Percentiles rank a stretch among this genome's conserved stretches.
Conservation (phyloP, 2,113 vertebrate genomes). For the Elephantulus edwardii region DNA sequence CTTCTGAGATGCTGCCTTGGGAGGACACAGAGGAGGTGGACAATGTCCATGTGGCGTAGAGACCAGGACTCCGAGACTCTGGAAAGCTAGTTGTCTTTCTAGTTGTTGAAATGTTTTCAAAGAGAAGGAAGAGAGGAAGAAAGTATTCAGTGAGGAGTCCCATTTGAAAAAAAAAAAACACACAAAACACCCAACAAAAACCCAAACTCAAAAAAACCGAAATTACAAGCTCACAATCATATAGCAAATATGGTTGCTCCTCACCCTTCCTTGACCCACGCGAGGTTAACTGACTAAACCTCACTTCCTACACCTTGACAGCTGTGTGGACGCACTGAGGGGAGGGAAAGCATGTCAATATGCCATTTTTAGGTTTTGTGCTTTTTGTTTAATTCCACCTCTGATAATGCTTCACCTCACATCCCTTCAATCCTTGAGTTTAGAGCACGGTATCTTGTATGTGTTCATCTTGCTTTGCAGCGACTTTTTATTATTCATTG, state of each 20-base stretch:
- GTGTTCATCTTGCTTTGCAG: background rate
- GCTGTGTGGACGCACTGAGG: too few relatives aligned
- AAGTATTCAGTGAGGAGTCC: constrained; percentile 15
- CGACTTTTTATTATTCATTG: background rate
- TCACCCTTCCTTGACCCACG: background rate
- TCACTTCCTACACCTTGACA: background rate
- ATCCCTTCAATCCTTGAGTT: background rate
- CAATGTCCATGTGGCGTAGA: constrained; percentile 83
- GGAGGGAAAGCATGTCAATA: background rate
- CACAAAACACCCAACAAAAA: too few relatives aligned
- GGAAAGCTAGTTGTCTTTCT: constrained; percentile 81
- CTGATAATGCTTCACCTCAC: background rate
- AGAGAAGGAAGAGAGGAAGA: constrained; percentile 51
- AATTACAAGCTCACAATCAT: background rate
- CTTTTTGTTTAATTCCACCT: background rate
- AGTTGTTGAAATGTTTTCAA: constrained; percentile 15
- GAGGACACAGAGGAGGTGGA: constrained; percentile 86
- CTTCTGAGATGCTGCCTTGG: constrained; percentile 82
- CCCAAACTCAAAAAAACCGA: too few relatives aligned
- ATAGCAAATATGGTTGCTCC: background rate
- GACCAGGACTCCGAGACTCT: constrained; percentile 79
- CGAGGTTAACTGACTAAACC: background rate
- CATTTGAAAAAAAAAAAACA: background rate
- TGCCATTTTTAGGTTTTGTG: background rate
- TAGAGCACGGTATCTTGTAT: background rate